phyloP scores from a whole-genome alignment of 2,113 vertebrate species.

The Coptodon rendalli region DNA sequence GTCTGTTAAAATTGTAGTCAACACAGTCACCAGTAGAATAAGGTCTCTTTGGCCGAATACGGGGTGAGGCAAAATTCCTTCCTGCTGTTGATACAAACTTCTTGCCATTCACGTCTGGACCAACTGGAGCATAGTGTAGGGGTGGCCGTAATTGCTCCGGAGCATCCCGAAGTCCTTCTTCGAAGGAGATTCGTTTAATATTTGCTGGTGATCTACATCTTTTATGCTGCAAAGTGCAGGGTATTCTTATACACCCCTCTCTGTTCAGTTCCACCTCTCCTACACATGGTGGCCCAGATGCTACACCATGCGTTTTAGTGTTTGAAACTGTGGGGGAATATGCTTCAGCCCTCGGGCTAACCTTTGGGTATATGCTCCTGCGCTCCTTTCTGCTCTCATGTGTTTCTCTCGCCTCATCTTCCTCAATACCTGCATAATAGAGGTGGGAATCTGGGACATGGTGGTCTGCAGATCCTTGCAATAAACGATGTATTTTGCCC shows the following conservation, averaged over 20 bases:
- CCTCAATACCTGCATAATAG: slow-evolving; percentile 74
- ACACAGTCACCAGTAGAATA: slow-evolving; percentile 61
- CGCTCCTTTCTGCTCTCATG: slow-evolving; percentile 30
- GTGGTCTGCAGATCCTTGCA: slow-evolving; percentile 80
- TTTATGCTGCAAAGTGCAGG: slow-evolving; percentile 71
- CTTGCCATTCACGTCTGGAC: slow-evolving; percentile 34
- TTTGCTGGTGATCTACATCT: slow-evolving; percentile 26
- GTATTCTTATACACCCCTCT: slow-evolving; percentile 74
- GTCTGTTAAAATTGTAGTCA: slow-evolving; percentile 56
- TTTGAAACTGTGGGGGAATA: slow-evolving; percentile 46
- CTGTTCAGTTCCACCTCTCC: slow-evolving; percentile 76
- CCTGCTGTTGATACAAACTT: slow-evolving; percentile 1
- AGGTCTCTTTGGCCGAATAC: slow-evolving; percentile 51
- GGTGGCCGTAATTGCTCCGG: slow-evolving; percentile 4
- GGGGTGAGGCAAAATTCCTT: slow-evolving; percentile 15
- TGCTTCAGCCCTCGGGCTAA: slow-evolving; percentile 16
- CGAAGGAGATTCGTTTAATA: slow-evolving; percentile 45
- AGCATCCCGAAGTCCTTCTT: slow-evolving; percentile 13
- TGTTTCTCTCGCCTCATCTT: slow-evolving; percentile 50
- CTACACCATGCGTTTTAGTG: slow-evolving; percentile 36
- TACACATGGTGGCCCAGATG: slow-evolving; percentile 51
- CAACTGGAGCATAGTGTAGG: not conserved
- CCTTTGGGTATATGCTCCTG: slow-evolving; percentile 16
- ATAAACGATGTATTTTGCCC: slow-evolving; percentile 84
- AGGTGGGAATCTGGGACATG: slow-evolving; percentile 60